Evolutionary conservation across 2,113 vertebrate genomes (phyloP).

Genomic region (Aphelocoma coerulescens): DNA sequence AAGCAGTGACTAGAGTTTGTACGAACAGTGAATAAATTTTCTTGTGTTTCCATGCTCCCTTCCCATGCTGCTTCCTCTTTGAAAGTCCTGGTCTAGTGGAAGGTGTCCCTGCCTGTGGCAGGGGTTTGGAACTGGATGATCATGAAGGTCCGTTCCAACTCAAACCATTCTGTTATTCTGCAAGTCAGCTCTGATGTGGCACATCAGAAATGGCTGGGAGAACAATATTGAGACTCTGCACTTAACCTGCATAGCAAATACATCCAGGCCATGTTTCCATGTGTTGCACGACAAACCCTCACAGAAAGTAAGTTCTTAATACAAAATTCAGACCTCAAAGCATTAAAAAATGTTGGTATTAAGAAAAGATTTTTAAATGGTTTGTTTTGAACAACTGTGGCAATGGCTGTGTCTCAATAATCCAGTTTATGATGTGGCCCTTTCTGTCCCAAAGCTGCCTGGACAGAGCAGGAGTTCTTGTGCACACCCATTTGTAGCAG

Average conservation of each 20-base stretch:
- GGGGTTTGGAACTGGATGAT: background rate
- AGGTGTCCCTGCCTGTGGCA: background rate
- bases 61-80: background rate
- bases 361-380: background rate
- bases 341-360: background rate
- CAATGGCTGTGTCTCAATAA: background rate
- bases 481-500: accelerated
- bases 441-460: background rate
- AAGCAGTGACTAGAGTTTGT: background rate
- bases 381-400: background rate
- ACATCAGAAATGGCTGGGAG: background rate
- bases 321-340: background rate
- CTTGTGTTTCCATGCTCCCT: background rate
- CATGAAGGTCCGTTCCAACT: background rate
- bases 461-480: background rate
- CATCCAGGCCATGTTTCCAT: background rate
- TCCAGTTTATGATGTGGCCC: background rate
- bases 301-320: background rate
- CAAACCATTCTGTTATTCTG: background rate
- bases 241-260: background rate
- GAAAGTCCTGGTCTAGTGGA: background rate
- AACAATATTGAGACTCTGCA: background rate
- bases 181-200: background rate
- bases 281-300: background rate
- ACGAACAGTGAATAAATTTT: background rate